Percentiles rank a stretch among this genome's conserved stretches.
Conservation (phyloP, 2,113 vertebrate genomes). For the Terrapene triunguis region DNA sequence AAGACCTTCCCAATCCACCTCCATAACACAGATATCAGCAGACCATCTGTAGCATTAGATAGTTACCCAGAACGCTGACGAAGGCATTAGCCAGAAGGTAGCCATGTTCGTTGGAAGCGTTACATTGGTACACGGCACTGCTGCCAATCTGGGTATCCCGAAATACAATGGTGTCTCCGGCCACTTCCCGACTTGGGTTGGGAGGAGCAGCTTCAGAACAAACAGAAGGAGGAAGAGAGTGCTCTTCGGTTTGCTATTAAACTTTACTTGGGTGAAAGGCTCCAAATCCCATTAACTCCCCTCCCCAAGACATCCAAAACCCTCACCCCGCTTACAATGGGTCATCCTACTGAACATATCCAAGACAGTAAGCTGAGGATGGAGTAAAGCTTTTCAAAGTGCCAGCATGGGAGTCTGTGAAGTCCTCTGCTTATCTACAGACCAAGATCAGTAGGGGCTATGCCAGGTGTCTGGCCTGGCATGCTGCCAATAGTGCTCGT, state of each 20-base stretch:
- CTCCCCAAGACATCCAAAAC: neutral
- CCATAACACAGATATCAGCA: neutral
- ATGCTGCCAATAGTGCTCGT: neutral
- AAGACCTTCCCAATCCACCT: neutral
- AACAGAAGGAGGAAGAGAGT: neutral
- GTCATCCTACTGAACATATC: neutral
- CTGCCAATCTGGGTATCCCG: slow-evolving; percentile 92
- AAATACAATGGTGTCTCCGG: slow-evolving; percentile 94
- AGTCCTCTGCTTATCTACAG: neutral
- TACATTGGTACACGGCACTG: slow-evolving; percentile 96
- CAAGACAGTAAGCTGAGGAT: neutral
- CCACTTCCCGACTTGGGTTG: slow-evolving; percentile 86
- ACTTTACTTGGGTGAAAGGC: accelerated
- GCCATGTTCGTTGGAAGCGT: slow-evolving; percentile 95
- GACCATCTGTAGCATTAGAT: neutral
- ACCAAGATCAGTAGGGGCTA: neutral
- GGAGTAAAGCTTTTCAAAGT: neutral
- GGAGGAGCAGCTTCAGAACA: slow-evolving; percentile 76
- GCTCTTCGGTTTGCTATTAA: accelerated
- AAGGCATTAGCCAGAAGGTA: slow-evolving; percentile 97
- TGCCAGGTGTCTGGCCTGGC: neutral
- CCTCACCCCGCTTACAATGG: neutral
- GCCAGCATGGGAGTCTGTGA: neutral
- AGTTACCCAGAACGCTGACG: slow-evolving; percentile 92
- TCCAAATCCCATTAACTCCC: accelerated